Base-by-base conservation (phyloP, 2,797 vertebrate species). In the Trichosurus vulpecula region DNA sequence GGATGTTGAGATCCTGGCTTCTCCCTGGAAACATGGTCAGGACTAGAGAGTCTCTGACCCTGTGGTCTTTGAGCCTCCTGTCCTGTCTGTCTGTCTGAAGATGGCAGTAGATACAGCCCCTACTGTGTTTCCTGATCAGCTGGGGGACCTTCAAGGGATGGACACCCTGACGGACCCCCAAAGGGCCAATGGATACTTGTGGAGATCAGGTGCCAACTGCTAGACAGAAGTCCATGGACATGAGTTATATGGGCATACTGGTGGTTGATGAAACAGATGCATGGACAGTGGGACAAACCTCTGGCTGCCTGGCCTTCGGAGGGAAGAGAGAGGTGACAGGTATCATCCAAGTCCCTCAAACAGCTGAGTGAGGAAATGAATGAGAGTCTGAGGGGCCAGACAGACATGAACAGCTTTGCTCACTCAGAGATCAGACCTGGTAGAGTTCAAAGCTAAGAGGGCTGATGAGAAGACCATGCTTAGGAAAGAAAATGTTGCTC, bases 201-300 rank as follows among this genome's bases (percentile, higher is more conserved):
- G 6, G n/a, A 74, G 31, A n/a, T 14, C 22, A 27, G 47, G 91
- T 66, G 74, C 61, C 47, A 57, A 31, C 52, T 66, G 1, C 41
- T 54, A 54, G 41, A 22, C 52, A 74, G 54, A 58, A 0, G 58
- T 57, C 29, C 52, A 66, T n/a, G 29, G 54, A 52, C 54, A 41
- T 91, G 41, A 56, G 66, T 58, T 22, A 8, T 90, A 90, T 90
- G 92, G 92, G 56, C 55, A 93, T 55, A 92, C 41, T 93, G 41
- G n/a, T 47, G 41, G 16, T 27, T 47, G 22, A 47, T 47, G 22
- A 47, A 81, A 81, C 41, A 74, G 66, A 74, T 19, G 31, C 16
- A 22, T 74, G n/a, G 66, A 22, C 14, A 47, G 22, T 81, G 41
- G 22, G 8, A 47, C n/a, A 81, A 47, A 27, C 6, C 74, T 81